Evolutionary conservation across 2,888 invertebrate genomes (phyloP), one percentile per base, ranked within the genome.

Genomic region (Phytoseiulus persimilis): DNA sequence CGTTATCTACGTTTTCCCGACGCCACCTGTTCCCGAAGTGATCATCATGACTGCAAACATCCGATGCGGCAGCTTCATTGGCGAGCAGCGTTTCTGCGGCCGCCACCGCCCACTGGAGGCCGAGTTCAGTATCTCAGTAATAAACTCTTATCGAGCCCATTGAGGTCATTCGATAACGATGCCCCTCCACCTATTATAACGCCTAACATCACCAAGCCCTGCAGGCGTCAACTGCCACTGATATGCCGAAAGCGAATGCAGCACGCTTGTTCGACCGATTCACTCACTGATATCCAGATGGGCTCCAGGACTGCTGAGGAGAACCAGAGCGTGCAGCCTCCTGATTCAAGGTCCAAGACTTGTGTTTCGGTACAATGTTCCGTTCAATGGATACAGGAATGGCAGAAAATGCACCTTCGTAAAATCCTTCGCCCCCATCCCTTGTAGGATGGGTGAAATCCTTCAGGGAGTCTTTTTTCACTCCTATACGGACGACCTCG

Each of bases 201-300:
- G 18, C 65, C 65, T 65, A 23, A 65, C 23, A 28, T 23, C 65
- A 28, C 18, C 65, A 2, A 65, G 28, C 2, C 65, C 65, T 65
- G 65, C 65, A 65, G 65, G 65, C 65, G 65, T 65, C 65, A 65
- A 65, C 65, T 65, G 65, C 65, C 65, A 65, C 65, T 65, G 65
- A 65, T 65, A 65, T 65, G 65, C 65, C 65, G 65, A 28, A 14
- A 6, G 65, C 65, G 65, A 28, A 65, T 14, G 65, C 65, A 65
- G 11, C 18, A 18, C 14, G 65, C 65, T 65, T 65, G 65, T 65
- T 65, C 65, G 65, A 65, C 65, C 65, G 65, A 65, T 65, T 65
- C 65, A 65, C 65, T 65, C 65, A 28, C 65, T 23, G 65, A 65
- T 65, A 65, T 65, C 18, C 23, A 65, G 65, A 65, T 39, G 5